Percentiles rank a stretch among this genome's conserved stretches.
Conservation (phyloP, 2,888 invertebrate genomes). For the Desoria tigrina region DNA sequence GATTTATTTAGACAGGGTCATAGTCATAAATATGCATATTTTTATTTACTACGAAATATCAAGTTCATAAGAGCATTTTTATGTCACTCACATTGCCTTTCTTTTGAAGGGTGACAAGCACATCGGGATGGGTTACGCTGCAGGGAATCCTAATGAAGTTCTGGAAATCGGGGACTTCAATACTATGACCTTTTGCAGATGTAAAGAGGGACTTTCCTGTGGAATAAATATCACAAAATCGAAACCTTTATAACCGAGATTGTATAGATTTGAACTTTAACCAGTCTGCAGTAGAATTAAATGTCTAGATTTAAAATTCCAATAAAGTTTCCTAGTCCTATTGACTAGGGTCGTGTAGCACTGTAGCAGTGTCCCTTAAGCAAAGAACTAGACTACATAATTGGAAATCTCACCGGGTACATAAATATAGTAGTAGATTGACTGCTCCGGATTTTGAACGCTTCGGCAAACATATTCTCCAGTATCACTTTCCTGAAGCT, state of each 20-base stretch:
- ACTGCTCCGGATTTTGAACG: conserved; percentile 33
- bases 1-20: too few species aligned
- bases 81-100: conserved; percentile 14
- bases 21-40: too few species aligned
- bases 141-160: conserved; percentile 42
- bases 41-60: too few species aligned
- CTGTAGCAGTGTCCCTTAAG: too few species aligned
- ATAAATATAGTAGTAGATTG: conserved; percentile 42
- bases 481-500: conserved; percentile 37
- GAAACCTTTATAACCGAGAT: not conserved
- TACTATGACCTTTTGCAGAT: conserved; percentile 30
- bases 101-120: conserved; percentile 45
- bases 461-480: conserved; percentile 47
- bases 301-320: not conserved
- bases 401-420: conserved; percentile 48
- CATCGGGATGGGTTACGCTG: conserved; percentile 40
- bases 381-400: too few species aligned
- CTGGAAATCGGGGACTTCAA: conserved; percentile 23
- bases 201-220: conserved; percentile 45
- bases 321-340: too few species aligned
- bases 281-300: not conserved
- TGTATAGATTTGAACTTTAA: not conserved
- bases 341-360: too few species aligned
- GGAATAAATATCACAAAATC: conserved; percentile 13
- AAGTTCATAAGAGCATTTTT: too few species aligned